Conservation (phyloP, 2,797 vertebrate genomes). For the Bradypodion ventrale region DNA sequence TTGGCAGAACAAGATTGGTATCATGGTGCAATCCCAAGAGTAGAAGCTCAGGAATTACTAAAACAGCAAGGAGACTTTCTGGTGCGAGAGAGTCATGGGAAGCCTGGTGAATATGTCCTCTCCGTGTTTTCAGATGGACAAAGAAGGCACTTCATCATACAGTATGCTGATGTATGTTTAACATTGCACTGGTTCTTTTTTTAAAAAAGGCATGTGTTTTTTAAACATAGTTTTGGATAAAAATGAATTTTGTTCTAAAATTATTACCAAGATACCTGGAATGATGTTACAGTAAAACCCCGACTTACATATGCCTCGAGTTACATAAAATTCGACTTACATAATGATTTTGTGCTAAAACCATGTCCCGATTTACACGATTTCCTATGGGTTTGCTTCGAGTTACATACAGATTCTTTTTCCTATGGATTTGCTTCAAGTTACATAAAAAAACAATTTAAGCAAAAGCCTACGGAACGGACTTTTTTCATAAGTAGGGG, state of each 20-base stretch:
- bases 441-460: too few species aligned
- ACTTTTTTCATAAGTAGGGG: too few species aligned
- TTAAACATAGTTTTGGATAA: background rate
- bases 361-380: too few species aligned
- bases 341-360: too few species aligned
- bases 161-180: conserved; percentile 91
- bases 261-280: background rate
- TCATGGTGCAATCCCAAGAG: conserved; percentile 93
- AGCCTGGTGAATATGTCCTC: conserved; percentile 97
- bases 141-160: conserved; percentile 97
- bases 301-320: too few species aligned
- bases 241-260: background rate
- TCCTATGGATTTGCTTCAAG: too few species aligned
- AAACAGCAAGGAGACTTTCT: conserved; percentile 96
- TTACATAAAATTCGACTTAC: too few species aligned
- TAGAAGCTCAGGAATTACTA: conserved; percentile 93
- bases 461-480: too few species aligned
- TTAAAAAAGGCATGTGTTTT: background rate
- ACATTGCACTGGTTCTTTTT: conserved; percentile 55
- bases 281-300: too few species aligned
- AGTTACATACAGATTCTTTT: too few species aligned
- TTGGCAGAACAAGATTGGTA: conserved; percentile 96
- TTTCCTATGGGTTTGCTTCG: too few species aligned
- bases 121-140: conserved; percentile 95
- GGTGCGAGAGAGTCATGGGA: conserved; percentile 95